phyloP scores from a whole-genome alignment of 2,888 invertebrate species.

The Pristionchus fissidentatus region DNA sequence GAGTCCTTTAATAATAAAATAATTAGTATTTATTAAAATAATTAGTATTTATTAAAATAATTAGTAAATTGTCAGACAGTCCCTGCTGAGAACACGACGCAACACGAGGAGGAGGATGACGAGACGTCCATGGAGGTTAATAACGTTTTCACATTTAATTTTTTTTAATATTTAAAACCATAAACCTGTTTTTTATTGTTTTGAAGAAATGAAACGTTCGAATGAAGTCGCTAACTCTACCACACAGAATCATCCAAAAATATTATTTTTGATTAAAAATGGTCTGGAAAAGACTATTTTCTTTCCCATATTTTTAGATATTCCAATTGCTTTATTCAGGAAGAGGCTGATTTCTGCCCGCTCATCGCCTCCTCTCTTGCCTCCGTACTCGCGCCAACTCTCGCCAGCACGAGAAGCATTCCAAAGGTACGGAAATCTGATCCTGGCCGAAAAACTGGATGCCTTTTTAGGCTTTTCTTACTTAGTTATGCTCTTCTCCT shows the following conservation, averaged over 20 bases:
- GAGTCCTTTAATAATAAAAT: no score
- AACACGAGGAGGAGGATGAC: constrained; percentile 20
- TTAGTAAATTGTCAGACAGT: not conserved
- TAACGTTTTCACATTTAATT: not conserved
- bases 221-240: not conserved
- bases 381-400: constrained; percentile 21
- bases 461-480: no score
- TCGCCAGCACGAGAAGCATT: constrained; percentile 29
- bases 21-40: no score
- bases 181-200: no score
- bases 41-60: no score
- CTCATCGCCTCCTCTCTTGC: constrained; percentile 44
- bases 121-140: constrained; percentile 19
- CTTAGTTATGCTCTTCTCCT: not conserved
- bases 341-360: constrained; percentile 41
- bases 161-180: no score
- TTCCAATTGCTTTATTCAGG: not conserved
- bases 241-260: not conserved
- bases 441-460: not conserved
- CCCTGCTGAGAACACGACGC: not conserved
- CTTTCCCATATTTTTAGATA: not conserved
- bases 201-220: no score
- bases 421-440: not conserved
- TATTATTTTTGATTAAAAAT: no score
- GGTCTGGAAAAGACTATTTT: no score